Evolutionary conservation across 2,888 invertebrate species (phyloP), one percentile per base, ranked within the genome.

Genomic region (Agonopterix heracliana): DNA sequence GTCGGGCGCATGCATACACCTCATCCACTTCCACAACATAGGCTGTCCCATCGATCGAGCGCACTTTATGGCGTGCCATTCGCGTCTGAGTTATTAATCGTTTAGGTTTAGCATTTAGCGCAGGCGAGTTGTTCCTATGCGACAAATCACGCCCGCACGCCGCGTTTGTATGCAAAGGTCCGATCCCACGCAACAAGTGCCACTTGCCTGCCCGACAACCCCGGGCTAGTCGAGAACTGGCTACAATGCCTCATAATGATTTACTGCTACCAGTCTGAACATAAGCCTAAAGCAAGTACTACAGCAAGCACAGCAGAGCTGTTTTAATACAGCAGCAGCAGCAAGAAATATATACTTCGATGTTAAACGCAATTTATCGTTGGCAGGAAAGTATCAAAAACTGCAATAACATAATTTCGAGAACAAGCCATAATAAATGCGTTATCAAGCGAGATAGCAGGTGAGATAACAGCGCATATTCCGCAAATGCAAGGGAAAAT

Each of bases 171-270:
- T 78, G 74, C 78, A 76, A 72, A 73, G 53, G 51, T 64, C 57
- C 60, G 66, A 66, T 73, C 81, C 80, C 75, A 83, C 79, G 79
- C 79, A 80, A 76, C 81, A 76, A 80, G 78, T 77, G 75, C 74
- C 73, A 74, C 70, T 76, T 71, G 66, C 60, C 66, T 61, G 56
- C 58, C 62, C 58, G 60, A 68, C 63, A 59, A 54, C 54, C 51
- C 52, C 41, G 35, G 44, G 11, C 44, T 12, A 46, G 51, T 46
- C 41, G 47, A 13, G 14, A 17, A 40, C 45, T 11, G 2, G 36
- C 17, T 38, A 13, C 49, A 40, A 34, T 43, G 44, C 34, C 14
- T 44, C 50, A 59, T 57, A 55, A 59, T 60, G 64, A 64, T 65
- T 59, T 59, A 60, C 60, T 44, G 57, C 51, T 38, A 26, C 26